Conservation (phyloP, 2,888 invertebrate genomes). For the Dusona sp. region DNA sequence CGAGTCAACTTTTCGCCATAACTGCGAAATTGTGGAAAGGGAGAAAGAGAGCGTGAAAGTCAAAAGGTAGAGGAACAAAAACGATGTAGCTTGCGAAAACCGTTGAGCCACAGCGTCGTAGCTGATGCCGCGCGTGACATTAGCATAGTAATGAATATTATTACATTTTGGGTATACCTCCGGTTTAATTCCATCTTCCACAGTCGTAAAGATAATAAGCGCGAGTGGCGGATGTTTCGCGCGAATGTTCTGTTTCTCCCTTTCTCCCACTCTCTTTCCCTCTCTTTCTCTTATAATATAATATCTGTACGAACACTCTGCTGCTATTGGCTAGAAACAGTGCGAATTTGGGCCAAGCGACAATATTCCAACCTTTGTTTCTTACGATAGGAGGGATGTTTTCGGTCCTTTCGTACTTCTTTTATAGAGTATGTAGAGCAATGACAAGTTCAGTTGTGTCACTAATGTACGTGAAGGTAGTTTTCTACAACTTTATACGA, state of each 20-base stretch:
- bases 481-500: not conserved
- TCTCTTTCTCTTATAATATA: conserved; percentile 9
- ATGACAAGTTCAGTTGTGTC: not conserved
- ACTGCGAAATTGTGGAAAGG: conserved; percentile 73
- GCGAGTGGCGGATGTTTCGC: conserved; percentile 78
- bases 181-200: conserved; percentile 85
- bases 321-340: not conserved
- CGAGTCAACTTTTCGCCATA: conserved; percentile 83
- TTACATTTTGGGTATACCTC: conserved; percentile 84
- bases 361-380: conserved; percentile 9
- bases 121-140: conserved; percentile 80
- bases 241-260: conserved; percentile 69
- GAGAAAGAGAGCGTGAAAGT: not conserved
- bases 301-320: conserved; percentile 6
- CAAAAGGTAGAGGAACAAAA: conserved; percentile 30
- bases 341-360: conserved; percentile 19
- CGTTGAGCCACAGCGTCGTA: conserved; percentile 60
- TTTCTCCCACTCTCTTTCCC: conserved; percentile 33
- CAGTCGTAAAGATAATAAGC: conserved; percentile 85
- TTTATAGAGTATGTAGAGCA: not conserved
- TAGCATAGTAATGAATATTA: conserved; percentile 85
- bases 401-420: not conserved
- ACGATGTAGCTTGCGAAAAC: conserved; percentile 64
- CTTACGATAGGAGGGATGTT: not conserved
- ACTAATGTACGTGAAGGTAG: not conserved